A percentile compares a stretch with the other conserved stretches of the same genome.
phyloP scores from a whole-genome alignment of 2,888 invertebrate species.

The Aphodius granarius region DNA sequence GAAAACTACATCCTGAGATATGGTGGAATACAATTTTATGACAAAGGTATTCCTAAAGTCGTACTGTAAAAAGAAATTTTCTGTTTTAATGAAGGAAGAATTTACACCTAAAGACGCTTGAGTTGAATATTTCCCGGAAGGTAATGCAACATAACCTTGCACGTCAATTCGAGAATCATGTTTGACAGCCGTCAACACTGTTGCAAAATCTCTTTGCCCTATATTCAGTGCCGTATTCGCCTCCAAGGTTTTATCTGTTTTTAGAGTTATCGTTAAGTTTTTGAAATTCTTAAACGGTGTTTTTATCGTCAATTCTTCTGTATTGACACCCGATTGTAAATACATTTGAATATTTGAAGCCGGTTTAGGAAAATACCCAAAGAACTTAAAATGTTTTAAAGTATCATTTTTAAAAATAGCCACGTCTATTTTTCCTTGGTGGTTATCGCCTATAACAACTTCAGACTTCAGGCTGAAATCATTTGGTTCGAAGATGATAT shows the following conservation, averaged over 20 bases:
- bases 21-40: background rate
- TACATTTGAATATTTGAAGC: constrained; percentile 17
- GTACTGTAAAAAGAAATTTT: constrained; percentile 1
- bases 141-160: background rate
- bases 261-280: constrained; percentile 7
- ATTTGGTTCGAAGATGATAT: constrained; percentile 1
- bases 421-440: constrained; percentile 24
- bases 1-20: background rate
- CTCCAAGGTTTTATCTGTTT: background rate
- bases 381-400: constrained; percentile 17
- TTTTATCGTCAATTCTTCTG: constrained; percentile 16
- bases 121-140: background rate
- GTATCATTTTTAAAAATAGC: background rate
- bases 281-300: constrained; percentile 25
- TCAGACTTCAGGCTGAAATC: constrained; percentile 12
- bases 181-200: background rate
- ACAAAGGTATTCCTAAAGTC: background rate
- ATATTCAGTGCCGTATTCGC: background rate
- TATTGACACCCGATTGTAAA: constrained; percentile 9
- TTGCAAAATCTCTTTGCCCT: background rate
- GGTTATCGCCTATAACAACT: constrained; percentile 19
- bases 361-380: constrained; percentile 24
- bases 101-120: background rate
- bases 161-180: background rate
- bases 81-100: background rate